These are phyloP conservation scores for Corydoras maculifer DNA, from an alignment of 2,113 vertebrate genomes.

Conservation along the genomic window DNA sequence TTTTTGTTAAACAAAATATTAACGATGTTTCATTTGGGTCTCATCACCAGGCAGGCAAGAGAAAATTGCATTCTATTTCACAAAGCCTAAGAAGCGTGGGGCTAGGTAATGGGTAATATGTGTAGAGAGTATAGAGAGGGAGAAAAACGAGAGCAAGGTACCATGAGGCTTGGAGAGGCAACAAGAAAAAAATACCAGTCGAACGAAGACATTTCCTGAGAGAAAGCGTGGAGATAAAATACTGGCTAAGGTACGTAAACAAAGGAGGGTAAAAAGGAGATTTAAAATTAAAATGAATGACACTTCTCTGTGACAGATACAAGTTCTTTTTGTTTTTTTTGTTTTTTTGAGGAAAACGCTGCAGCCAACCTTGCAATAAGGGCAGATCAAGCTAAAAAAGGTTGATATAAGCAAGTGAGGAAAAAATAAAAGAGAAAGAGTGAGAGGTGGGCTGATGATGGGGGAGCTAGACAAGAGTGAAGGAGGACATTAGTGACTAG, in stretches of 20 bases:
- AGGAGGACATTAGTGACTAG: conserved; percentile 74
- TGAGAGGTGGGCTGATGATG: conserved; percentile 45
- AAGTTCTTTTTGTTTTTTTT: conserved; percentile 42
- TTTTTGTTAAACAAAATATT: conserved; percentile 57
- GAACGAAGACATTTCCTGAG: conserved; percentile 33
- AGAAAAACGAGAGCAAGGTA: conserved; percentile 36
- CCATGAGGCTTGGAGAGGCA: conserved; percentile 34
- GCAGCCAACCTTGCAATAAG: conserved; percentile 59
- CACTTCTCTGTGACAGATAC: conserved; percentile 79
- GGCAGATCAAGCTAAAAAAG: conserved; percentile 63
- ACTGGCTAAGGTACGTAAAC: conserved; percentile 34
- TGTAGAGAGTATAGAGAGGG: conserved; percentile 31
- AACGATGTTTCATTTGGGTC: conserved; percentile 67
- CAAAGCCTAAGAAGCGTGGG: conserved; percentile 66
- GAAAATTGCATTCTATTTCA: conserved; percentile 78
- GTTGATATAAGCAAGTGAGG: conserved; percentile 47
- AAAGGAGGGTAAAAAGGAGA: conserved; percentile 51
- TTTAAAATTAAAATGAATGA: conserved; percentile 89
- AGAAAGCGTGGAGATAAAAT: conserved; percentile 29
- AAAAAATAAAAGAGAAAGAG: conserved; percentile 45
- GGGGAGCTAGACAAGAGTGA: conserved; percentile 29
- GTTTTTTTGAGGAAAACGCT: conserved; percentile 40
- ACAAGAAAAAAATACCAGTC: background rate
- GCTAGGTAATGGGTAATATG: conserved; percentile 74
- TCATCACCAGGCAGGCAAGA: conserved; percentile 65